Conservation (phyloP, 2,888 invertebrate genomes). For the Keiferia lycopersicella region DNA sequence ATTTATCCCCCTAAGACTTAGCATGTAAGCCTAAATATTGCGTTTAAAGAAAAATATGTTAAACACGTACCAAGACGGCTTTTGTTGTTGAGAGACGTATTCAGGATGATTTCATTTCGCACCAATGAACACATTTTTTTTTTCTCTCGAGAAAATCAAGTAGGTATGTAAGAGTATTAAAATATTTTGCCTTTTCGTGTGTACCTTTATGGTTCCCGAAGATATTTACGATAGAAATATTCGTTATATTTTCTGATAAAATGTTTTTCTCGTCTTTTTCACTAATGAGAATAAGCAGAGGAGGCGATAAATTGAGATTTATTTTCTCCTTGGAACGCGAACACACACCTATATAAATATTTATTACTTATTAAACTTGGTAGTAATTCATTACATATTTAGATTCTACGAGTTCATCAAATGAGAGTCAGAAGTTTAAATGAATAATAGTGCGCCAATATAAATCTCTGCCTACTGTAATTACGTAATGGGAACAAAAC, state of each 20-base stretch:
- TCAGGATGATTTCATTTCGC: constrained; percentile 71
- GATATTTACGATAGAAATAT: constrained; percentile 57
- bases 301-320: constrained; percentile 69
- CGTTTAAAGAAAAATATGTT: constrained; percentile 70
- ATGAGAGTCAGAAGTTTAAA: constrained; percentile 52
- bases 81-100: constrained; percentile 71
- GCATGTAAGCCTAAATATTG: constrained; percentile 62
- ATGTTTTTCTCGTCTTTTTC: constrained; percentile 61
- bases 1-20: constrained; percentile 67
- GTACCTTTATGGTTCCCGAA: constrained; percentile 50
- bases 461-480: no score
- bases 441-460: constrained; percentile 40
- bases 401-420: constrained; percentile 61
- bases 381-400: constrained; percentile 64
- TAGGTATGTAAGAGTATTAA: constrained; percentile 66
- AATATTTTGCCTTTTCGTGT: constrained; percentile 57
- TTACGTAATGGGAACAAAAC: no score
- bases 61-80: constrained; percentile 63
- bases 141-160: constrained; percentile 64
- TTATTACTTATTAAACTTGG: constrained; percentile 65
- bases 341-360: constrained; percentile 61
- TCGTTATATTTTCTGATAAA: constrained; percentile 61
- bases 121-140: constrained; percentile 73
- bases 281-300: constrained; percentile 65
- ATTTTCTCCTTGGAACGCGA: constrained; percentile 57